These are phyloP conservation scores for Thereva nobilitata DNA, from an alignment of 2,888 invertebrate species.

Conservation along the genomic window DNA sequence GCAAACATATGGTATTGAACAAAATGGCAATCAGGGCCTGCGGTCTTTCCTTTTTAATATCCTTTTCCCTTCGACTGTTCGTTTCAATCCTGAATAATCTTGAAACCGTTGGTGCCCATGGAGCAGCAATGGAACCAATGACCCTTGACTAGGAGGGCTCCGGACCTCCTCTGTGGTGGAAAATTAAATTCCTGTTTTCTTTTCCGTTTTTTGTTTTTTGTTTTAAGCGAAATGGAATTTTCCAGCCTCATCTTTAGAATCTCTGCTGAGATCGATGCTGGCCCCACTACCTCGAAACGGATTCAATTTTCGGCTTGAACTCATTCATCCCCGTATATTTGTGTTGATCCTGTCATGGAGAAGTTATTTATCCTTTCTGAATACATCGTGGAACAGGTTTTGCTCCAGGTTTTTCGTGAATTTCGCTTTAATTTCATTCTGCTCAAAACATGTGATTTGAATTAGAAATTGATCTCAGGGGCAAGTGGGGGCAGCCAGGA, in stretches of 20 bases:
- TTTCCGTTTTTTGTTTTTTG: too few species aligned
- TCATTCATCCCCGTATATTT: not conserved
- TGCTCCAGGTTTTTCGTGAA: not conserved
- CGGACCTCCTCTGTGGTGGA: not conserved
- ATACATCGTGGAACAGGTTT: not conserved
- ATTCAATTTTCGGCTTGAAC: conserved; percentile 13
- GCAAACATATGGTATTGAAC: too few species aligned
- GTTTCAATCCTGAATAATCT: too few species aligned
- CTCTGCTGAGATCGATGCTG: not conserved
- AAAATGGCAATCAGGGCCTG: too few species aligned
- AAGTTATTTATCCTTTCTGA: not conserved
- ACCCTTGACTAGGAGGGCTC: not conserved
- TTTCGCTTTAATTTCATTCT: not conserved
- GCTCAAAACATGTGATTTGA: not conserved
- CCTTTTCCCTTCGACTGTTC: too few species aligned
- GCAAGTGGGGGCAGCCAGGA: not conserved
- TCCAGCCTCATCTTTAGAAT: too few species aligned
- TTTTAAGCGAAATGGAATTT: too few species aligned
- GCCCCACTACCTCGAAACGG: not conserved
- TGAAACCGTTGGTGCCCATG: not conserved
- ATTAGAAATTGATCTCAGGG: conserved; percentile 1
- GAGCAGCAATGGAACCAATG: not conserved
- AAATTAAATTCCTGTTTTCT: not conserved
- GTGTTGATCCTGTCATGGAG: not conserved
- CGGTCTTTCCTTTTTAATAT: too few species aligned